Evolutionary conservation across 2,113 vertebrate species (phyloP), one percentile per base, ranked within the genome.

Genomic region (Saccopteryx bilineata): DNA sequence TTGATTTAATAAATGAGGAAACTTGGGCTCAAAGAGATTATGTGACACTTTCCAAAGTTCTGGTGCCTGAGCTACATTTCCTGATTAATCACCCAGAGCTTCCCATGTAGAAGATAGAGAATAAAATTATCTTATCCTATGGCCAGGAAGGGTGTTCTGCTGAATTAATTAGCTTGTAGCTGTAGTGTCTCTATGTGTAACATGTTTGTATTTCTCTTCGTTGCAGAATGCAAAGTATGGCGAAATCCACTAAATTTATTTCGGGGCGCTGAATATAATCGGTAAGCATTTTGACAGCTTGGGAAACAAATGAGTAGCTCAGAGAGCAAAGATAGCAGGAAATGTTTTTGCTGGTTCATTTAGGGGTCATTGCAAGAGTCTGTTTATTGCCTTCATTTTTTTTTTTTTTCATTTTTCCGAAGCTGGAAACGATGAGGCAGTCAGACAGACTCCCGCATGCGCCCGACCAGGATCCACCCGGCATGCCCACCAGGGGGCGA

Each of bases 141-240:
- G 7, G 48, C 90, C 97, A 84, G 95, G 93, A 96, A 96, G 94
- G 91, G 94, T 91, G 82, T 95, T 96, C 95, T 96, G 71, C 82
- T 87, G n/a, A 94, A 89, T 89, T 94, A 96, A 97, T 97, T 95
- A 97, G 75, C 88, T 94, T 71, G 8, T 94, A 75, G 28, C 87
- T 71, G 10, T 94, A 71, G 24, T 95, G 31, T 97, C 79, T 91
- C 48, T 96, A 48, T 23, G 10, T 93, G 74, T 97, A 95, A 97
- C 83, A 94, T 95, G 94, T 97, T 98, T 97, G 81, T 96, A 72
- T 68, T 97, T 97, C 94, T 96, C 61, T 97, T 98, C 97, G 63
- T 98, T 97, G 95, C 98, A 99, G 99, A 99, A 98, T 99, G 99
- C 99, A 99, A 99, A 99, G 99, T 99, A 48, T 99, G 99, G 99